phyloP scores from a whole-genome alignment of 2,888 invertebrate species.

The Sarcophaga caerulescens region DNA sequence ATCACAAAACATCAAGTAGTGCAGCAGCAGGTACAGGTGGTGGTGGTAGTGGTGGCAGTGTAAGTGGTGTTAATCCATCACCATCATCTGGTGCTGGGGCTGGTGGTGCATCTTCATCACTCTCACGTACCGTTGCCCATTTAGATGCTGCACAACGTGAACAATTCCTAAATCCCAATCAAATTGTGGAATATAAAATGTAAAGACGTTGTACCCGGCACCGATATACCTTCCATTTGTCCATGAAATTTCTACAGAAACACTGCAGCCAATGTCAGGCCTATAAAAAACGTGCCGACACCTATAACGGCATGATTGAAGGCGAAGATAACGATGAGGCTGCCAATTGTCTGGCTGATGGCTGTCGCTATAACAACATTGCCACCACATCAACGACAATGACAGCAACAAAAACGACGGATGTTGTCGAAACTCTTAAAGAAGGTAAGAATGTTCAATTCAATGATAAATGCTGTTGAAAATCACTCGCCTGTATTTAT shows the following conservation, averaged over 20 bases:
- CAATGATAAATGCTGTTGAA: slow-evolving; percentile 42
- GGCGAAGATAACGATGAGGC: slow-evolving; percentile 56
- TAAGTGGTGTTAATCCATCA: no score
- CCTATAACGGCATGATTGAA: slow-evolving; percentile 43
- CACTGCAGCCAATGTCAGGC: slow-evolving; percentile 78
- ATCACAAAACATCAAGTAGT: slow-evolving; percentile 45
- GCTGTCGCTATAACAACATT: no score
- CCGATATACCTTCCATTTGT: slow-evolving; percentile 80
- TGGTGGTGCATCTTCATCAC: slow-evolving; percentile 72
- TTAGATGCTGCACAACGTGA: slow-evolving; percentile 80
- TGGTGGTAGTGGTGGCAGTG: slow-evolving; percentile 56
- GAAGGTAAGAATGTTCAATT: slow-evolving; percentile 50
- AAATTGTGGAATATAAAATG: slow-evolving; percentile 81
- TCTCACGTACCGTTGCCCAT: slow-evolving; percentile 80
- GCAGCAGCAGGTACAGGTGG: slow-evolving; percentile 17
- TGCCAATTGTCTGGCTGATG: slow-evolving; percentile 60
- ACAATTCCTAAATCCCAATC: slow-evolving; percentile 81
- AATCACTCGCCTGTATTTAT: no score
- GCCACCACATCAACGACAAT: slow-evolving; percentile 14
- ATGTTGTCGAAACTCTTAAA: slow-evolving; percentile 18
- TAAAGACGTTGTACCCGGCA: slow-evolving; percentile 81
- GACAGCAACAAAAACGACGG: slow-evolving; percentile 54
- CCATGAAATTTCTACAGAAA: slow-evolving; percentile 79
- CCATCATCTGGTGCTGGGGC: slow-evolving; percentile 11
- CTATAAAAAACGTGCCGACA: slow-evolving; percentile 68